Evolutionary conservation across 1,140 invertebrate genomes (phyloP), one percentile per base, ranked within the genome.

Genomic region (Goniozus legneri): DNA sequence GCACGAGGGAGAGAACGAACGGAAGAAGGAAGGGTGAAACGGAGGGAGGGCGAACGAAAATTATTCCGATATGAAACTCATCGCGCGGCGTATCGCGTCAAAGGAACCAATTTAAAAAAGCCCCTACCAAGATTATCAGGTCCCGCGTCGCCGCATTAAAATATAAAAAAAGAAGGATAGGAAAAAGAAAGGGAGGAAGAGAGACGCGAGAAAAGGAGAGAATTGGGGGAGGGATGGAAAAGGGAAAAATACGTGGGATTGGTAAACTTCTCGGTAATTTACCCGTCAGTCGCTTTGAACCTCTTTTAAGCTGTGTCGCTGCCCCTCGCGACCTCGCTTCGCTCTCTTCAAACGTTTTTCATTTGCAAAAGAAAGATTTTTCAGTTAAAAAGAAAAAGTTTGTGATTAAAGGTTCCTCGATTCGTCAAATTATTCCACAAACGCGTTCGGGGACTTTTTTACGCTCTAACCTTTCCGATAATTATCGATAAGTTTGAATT

Each of bases 71-170:
- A 69, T 73, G 63, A 73, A 75, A 76, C 69, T 76, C 70, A 70
- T 71, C 66, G 62, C 57, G 58, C 59, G 63, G 54, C 56, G 57
- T 58, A 59, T 59, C 50, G 64, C 61, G 64, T 76, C 72, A 76
- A 76, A 76, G 70, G 57, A 74, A 55, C 67, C 70, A 76, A 76
- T 76, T 76, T 76, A 75, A 75, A 71, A 69, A 73, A 73, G 67
- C 64, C 71, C 64, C 69, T 69, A 68, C 69, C 67, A 71, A 71
- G 67, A 76, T 71, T 71, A 72, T 63, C 61, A 69, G 59, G 56
- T 36, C 56, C 44, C 45, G 57, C 52, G 52, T 63, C 54, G 58
- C 44, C 54, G 52, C 44, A 58, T 57, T 59, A 59, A 59, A 58
- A 60, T 47, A 51, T 52, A 54, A 52, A 56, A 44, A 57, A 58